These are phyloP conservation scores for Callyntrura guangdongensis DNA, from an alignment of 2,888 invertebrate genomes.

Conservation along the genomic window DNA sequence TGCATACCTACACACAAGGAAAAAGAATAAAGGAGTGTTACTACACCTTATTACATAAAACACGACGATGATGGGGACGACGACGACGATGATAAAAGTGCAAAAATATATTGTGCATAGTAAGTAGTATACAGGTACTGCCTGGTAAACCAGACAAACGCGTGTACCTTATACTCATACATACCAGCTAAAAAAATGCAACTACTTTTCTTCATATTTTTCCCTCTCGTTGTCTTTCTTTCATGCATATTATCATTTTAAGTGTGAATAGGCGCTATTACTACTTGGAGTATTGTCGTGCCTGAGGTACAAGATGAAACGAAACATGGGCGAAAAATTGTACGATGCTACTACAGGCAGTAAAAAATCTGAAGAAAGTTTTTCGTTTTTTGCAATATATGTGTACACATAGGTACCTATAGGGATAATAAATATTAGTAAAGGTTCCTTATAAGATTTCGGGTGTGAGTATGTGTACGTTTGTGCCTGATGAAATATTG, in stretches of 20 bases:
- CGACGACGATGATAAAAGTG: conserved; percentile 21
- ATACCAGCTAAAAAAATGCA: neutral
- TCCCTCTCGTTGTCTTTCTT: neutral
- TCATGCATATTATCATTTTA: conserved; percentile 43
- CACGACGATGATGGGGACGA: conserved; percentile 23
- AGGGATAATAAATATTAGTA: too few species aligned
- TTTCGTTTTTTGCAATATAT: neutral
- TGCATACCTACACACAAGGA: neutral
- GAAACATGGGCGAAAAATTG: neutral
- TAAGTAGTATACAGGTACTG: neutral
- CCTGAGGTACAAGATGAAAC: neutral
- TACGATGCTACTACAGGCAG: neutral
- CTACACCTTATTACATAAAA: conserved; percentile 5
- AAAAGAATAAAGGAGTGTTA: neutral
- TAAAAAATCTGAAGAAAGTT: neutral
- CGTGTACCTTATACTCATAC: too few species aligned
- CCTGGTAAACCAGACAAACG: neutral
- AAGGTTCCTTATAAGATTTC: neutral
- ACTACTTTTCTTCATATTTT: conserved; percentile 22
- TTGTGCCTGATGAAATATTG: conserved; percentile 71
- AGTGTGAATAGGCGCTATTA: neutral
- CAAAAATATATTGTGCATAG: conserved; percentile 19
- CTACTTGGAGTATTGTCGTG: neutral
- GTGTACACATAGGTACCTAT: neutral
- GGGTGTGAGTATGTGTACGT: conserved; percentile 47